Percentiles rank a stretch among this genome's conserved stretches.
Conservation (phyloP, 2,113 vertebrate species). For the Podarcis muralis region DNA sequence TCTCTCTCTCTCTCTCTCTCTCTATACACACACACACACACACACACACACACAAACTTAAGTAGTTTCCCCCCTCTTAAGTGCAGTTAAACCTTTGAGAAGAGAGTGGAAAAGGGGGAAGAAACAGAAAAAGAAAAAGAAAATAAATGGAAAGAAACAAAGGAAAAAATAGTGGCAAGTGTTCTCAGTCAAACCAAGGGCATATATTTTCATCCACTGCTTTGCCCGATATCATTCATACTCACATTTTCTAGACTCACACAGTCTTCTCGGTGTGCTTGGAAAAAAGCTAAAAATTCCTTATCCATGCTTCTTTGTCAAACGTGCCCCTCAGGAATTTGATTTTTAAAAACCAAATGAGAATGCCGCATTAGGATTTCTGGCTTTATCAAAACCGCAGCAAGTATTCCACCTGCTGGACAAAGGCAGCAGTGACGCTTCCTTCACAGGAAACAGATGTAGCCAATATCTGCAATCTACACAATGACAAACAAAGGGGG, state of each 20-base stretch:
- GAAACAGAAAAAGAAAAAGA: neutral
- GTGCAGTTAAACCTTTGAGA: neutral
- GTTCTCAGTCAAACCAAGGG: neutral
- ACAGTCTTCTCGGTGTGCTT: neutral
- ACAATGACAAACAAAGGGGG: conserved; percentile 20
- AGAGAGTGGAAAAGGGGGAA: neutral
- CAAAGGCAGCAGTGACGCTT: conserved; percentile 49
- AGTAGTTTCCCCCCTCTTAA: too few relatives aligned
- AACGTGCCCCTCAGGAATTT: neutral
- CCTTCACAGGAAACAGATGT: conserved; percentile 68
- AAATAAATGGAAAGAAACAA: neutral
- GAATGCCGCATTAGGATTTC: neutral
- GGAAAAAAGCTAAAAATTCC: neutral
- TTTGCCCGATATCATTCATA: neutral
- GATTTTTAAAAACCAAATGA: neutral
- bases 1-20: too few relatives aligned
- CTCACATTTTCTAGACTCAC: neutral
- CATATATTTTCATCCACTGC: too few relatives aligned
- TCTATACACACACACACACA: too few relatives aligned
- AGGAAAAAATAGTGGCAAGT: neutral
- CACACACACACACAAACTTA: too few relatives aligned
- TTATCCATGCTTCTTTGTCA: neutral
- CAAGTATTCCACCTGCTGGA: conserved; percentile 73
- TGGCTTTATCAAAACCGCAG: conserved; percentile 30
- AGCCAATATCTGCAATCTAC: conserved; percentile 18